Conservation (phyloP, 2,113 vertebrate species). For the Martes martes region DNA sequence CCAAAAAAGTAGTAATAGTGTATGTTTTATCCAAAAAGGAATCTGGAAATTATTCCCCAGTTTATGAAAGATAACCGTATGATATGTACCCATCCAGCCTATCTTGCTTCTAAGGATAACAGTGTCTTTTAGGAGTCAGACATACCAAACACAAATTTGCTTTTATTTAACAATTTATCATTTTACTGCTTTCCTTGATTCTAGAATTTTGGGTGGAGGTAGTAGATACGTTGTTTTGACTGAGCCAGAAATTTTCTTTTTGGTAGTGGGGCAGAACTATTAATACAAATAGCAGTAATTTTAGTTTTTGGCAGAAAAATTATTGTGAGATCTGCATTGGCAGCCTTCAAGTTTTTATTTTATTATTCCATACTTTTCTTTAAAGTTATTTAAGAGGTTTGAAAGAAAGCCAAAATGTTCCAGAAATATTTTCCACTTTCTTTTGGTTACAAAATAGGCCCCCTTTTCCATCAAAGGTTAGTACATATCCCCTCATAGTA, state of each 20-base stretch:
- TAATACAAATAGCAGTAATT: slow-evolving; percentile 38
- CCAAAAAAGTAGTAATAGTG: background rate
- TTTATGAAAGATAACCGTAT: slow-evolving; percentile 34
- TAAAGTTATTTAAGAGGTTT: slow-evolving; percentile 57
- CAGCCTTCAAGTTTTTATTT: slow-evolving; percentile 56
- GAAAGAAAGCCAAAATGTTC: slow-evolving; percentile 60
- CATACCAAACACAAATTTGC: background rate
- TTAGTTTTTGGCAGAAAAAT: slow-evolving; percentile 57
- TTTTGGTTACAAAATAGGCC: slow-evolving; percentile 55
- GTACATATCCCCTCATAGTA: slow-evolving; percentile 42
- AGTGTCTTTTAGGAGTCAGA: background rate
- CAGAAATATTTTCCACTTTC: slow-evolving; percentile 65
- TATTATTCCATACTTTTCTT: slow-evolving; percentile 57
- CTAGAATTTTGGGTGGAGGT: background rate
- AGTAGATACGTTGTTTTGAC: slow-evolving; percentile 29
- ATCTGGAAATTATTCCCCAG: slow-evolving; percentile 4
- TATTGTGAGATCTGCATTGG: slow-evolving; percentile 60
- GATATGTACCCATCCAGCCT: background rate
- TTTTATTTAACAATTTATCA: slow-evolving; percentile 27
- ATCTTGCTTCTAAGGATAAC: background rate
- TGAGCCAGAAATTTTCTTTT: slow-evolving; percentile 18
- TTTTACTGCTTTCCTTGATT: slow-evolving; percentile 6
- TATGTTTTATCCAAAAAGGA: background rate
- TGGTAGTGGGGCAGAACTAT: background rate
- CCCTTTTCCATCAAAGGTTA: slow-evolving; percentile 41